Evolutionary conservation across 2,113 vertebrate species (phyloP).

Genomic region (Amia ocellicauda): DNA sequence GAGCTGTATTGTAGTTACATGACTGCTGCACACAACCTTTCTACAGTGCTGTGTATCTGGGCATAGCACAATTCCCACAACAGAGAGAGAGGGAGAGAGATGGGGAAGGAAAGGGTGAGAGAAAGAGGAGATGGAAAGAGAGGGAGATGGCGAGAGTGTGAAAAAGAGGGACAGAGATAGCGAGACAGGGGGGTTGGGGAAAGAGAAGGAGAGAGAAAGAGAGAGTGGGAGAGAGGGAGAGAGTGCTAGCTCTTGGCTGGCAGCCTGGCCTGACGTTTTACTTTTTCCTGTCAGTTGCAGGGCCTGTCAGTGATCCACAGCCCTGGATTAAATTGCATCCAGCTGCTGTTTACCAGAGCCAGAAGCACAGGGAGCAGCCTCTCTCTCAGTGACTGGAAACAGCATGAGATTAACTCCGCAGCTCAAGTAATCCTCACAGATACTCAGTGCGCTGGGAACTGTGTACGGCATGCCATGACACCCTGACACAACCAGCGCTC

Average conservation of each 20-base stretch:
- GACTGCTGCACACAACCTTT: no score
- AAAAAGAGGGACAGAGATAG: neutral
- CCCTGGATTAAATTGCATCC: conserved; percentile 23
- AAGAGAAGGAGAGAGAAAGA: neutral
- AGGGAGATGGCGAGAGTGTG: neutral
- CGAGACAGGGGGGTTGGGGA: no score
- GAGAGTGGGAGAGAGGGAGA: neutral
- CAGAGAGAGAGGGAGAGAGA: no score
- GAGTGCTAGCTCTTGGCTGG: neutral
- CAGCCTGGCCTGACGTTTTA: conserved; percentile 1
- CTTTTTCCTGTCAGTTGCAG: neutral
- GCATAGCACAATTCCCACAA: no score
- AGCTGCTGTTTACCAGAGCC: conserved; percentile 30
- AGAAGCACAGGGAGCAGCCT: conserved; percentile 27
- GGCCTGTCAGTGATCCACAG: neutral
- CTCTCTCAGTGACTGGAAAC: neutral
- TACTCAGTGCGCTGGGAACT: neutral
- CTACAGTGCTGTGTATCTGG: no score
- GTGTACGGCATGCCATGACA: neutral
- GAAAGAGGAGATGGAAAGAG: neutral
- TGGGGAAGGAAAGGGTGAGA: neutral
- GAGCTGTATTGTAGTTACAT: no score
- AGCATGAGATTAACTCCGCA: neutral
- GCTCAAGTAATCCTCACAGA: neutral
- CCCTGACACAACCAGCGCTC: neutral